Evolutionary conservation across 1,140 invertebrate genomes (phyloP), one percentile per base, ranked within the genome.

Genomic region (Hermetia illucens): DNA sequence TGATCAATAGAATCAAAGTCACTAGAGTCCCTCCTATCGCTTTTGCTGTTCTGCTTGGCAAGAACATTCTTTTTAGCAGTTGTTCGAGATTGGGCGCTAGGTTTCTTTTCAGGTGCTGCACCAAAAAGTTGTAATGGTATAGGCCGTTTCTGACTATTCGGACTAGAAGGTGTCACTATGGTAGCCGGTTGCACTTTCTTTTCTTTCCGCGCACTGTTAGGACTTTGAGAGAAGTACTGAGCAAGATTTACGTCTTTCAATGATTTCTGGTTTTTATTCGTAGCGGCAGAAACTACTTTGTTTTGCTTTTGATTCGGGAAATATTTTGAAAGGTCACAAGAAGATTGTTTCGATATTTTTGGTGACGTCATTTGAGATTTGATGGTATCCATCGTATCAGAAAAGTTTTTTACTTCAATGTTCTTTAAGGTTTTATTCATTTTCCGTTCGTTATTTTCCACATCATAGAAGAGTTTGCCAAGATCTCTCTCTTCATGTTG

Each of bases 221-320:
- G 55, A 38, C 53, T 58, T 25, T 46, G 48, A 9, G 56, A 56
- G 47, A 59, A 59, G 24, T 59, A 59, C 31, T 57, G 58, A 5
- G 49, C 44, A n/a, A 59, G 30, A 43, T 59, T 53, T 1, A 59
- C 52, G 37, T 59, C 56, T 21, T 59, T 59, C 0, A 60, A 25
- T 6, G 51, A 54, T 34, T 59, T 57, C 20, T 59, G 56, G 36
- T 50, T 54, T 40, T 58, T 58, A 42, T 60, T 60, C 2, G 46
- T 49, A 3, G 47, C 50, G 15, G 33, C 44, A 0, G 52, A n/a
- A 18, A 39, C 33, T 21, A 43, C 45, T 36, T 55, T 59, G 29
- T 55, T 48, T 13, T 43, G 44, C 40, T 60, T 57, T 25, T 54
- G 54, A 35, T 57, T 53, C 18, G 57, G 57, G 45, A 61, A 61